Evolutionary conservation across 2,888 invertebrate genomes (phyloP), one percentile per base, ranked within the genome.

Genomic region (Spilarctia lutea): DNA sequence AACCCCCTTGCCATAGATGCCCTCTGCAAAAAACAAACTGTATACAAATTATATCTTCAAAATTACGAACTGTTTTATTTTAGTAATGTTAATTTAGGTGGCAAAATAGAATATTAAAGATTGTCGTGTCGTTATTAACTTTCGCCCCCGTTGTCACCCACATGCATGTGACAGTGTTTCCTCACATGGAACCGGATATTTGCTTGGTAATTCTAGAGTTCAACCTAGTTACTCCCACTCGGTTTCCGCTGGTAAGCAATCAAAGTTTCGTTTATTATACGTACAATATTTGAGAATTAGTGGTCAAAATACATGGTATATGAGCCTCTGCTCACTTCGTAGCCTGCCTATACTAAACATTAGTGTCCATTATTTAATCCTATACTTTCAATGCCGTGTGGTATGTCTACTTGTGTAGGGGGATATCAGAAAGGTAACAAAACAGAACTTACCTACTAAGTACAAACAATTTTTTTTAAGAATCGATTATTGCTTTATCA

Each of bases 141-240:
- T 72, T 75, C 75, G 72, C 75, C 75, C 60, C 71, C 68, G 66
- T 48, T 72, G 60, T 65, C 68, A 63, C 74, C 74, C 68, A 75
- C 74, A 72, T 72, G 33, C 48, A 45, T 48, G 65, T 75, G 75
- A 66, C 65, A 69, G 72, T 72, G 68, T 72, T 72, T 75, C 69
- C 27, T 72, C 66, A 72, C 60, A 65, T 75, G 56, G 70, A 56
- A 66, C 72, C 75, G 72, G 75, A 75, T 75, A 75, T 72, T 75
- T 69, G 56, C 48, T 68, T 48, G 60, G 33, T 68, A 72, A 75
- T 72, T 75, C 71, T 75, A 75, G 65, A 75, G 56, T 68, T 69
- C 42, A 75, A 72, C 68, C 72, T 69, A 68, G 72, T 75, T 68
- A 72, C 75, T 72, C 72, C 69, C 66, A 75, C 68, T 42, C 20